These are phyloP conservation scores for Plecturocebus donacophilus DNA, from an alignment of 2,113 vertebrate genomes.

Conservation along the genomic window DNA sequence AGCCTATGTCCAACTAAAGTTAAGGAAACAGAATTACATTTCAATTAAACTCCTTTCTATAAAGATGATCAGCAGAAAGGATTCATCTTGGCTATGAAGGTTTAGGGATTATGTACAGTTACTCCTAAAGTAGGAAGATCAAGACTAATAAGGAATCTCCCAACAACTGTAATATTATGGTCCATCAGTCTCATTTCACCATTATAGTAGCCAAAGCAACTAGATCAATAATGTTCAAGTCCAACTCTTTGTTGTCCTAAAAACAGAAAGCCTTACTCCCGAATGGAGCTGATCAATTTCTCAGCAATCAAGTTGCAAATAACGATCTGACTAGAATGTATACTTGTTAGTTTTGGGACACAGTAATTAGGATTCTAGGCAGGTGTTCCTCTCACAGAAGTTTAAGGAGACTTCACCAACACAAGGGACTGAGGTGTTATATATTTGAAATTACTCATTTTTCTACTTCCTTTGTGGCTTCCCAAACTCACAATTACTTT, in stretches of 20 bases:
- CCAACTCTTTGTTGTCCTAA: constrained; percentile 34
- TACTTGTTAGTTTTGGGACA: not conserved
- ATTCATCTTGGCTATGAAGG: not conserved
- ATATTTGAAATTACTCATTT: constrained; percentile 42
- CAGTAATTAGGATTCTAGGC: constrained; percentile 45
- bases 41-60: not conserved
- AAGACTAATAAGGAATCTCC: not conserved
- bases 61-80: not conserved
- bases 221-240: constrained; percentile 12
- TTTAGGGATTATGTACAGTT: not conserved
- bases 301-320: constrained; percentile 35
- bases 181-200: not conserved
- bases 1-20: not conserved
- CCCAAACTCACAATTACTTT: not conserved
- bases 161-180: not conserved
- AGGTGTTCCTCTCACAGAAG: constrained; percentile 1
- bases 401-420: not conserved
- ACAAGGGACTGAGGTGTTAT: constrained; percentile 12
- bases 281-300: not conserved
- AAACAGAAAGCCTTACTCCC: constrained; percentile 16
- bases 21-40: not conserved
- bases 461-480: constrained; percentile 33
- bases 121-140: not conserved
- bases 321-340: not conserved
- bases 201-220: not conserved